These are phyloP conservation scores for Allygus modestus DNA, from an alignment of 2,888 invertebrate genomes.

Conservation along the genomic window DNA sequence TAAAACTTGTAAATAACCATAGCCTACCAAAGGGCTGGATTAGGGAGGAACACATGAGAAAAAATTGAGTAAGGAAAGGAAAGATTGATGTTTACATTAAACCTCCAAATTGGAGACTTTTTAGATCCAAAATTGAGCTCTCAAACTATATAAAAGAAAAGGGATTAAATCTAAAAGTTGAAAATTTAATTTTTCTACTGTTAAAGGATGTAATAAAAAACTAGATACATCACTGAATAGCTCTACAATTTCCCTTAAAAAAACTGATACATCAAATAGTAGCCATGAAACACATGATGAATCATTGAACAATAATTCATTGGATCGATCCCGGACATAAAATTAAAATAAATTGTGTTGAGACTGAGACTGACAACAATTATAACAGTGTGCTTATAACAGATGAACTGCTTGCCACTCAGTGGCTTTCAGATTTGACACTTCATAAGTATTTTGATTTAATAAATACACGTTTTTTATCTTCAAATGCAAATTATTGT, in stretches of 20 bases:
- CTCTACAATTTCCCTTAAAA: not conserved
- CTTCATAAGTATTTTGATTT: not conserved
- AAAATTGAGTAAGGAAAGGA: not conserved
- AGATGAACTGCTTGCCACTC: not conserved
- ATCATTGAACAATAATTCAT: too few relatives aligned
- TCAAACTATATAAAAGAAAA: too few relatives aligned
- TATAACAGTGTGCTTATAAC: not conserved
- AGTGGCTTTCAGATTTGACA: not conserved
- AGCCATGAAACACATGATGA: too few relatives aligned
- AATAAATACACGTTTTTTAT: not conserved
- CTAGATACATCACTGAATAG: not conserved
- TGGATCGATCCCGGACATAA: too few relatives aligned
- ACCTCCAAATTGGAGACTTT: too few relatives aligned
- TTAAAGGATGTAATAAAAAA: not conserved
- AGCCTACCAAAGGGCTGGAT: constrained; percentile 1
- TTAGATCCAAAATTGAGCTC: too few relatives aligned
- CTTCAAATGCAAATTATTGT: not conserved
- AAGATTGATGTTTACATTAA: not conserved
- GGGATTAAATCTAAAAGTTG: too few relatives aligned
- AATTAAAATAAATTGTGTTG: too few relatives aligned
- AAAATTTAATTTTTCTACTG: not conserved
- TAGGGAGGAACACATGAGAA: not conserved
- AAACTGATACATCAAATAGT: too few relatives aligned
- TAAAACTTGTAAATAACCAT: not conserved
- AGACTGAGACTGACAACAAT: too few relatives aligned